Base-by-base conservation (phyloP, 2,113 vertebrate genomes). In the Notiomystis cincta region DNA sequence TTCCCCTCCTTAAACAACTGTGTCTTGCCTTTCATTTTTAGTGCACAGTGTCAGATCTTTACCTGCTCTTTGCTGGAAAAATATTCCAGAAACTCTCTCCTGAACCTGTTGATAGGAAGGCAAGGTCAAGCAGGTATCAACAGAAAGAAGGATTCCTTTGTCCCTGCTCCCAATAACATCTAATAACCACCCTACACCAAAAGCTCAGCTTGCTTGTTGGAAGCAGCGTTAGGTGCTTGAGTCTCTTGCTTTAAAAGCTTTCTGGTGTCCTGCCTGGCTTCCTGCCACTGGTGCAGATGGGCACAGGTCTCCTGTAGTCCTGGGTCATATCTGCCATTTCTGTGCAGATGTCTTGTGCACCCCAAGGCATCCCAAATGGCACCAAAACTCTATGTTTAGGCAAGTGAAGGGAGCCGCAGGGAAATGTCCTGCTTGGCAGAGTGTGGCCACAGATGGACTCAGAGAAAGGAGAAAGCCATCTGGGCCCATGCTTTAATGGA, bases 251-350 rank as follows among this genome's bases (percentile, higher is more conserved):
- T 78, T 67, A 53, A 60, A 44, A 57, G 30, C 33, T 56, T 79
- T 90, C 65, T 88, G 67, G 47, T 92, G 86, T 61, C 58, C 66
- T 86, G 19, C 17, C 50, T 95, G 95, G 89, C 94, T 92, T 81
- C 33, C 47, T 93, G 76, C 92, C 88, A 89, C 42, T 30, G 23
- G 38, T 83, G 18, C 94, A 95, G 94, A 96, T 93, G 90, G 95
- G 42, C 61, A 48, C 72, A 89, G 47, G 48, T 86, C 82, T 92
- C 71, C 75, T 80, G 50, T 73, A 70, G 82, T 80, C 58, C n/a
- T 37, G 19, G 69, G 64, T 86, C 27, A 8, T 77, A 77, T 58
- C 58, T 89, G 58, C 45, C 33, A 13, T 78, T 83, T 92, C 58
- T 92, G 31, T 83, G 90, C 85, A 94, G 90, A 54, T 93, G 90